These are phyloP conservation scores for Leptopterna dolabrata DNA, from an alignment of 2,888 invertebrate genomes.

Conservation along the genomic window DNA sequence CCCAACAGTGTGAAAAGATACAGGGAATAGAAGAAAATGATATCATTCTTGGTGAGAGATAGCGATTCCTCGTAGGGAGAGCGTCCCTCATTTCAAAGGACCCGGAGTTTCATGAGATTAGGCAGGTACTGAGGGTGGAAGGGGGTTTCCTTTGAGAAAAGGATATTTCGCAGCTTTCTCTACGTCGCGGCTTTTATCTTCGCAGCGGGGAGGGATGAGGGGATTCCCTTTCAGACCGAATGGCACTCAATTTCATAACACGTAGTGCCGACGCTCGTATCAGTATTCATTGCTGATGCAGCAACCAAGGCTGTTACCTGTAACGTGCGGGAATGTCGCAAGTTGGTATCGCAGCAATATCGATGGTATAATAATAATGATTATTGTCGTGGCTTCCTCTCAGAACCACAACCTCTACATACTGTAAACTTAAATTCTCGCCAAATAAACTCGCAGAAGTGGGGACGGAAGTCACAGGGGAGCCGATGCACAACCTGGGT, in stretches of 20 bases:
- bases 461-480: too few species aligned
- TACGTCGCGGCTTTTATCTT: neutral
- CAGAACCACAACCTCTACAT: too few species aligned
- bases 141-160: constrained; percentile 8
- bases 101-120: constrained; percentile 12
- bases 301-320: too few species aligned
- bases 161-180: neutral
- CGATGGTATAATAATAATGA: too few species aligned
- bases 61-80: neutral
- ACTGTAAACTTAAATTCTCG: too few species aligned
- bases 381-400: too few species aligned
- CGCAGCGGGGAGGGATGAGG: neutral
- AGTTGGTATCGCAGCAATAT: too few species aligned
- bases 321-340: too few species aligned
- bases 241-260: neutral
- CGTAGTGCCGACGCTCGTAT: neutral
- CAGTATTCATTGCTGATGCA: neutral
- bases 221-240: neutral
- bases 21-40: neutral
- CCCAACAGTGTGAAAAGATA: neutral
- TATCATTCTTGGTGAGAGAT: neutral
- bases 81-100: neutral
- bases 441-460: too few species aligned
- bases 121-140: neutral
- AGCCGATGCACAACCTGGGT: too few species aligned